These are phyloP conservation scores for Marasmarcha lunaedactyla DNA, from an alignment of 2,888 invertebrate species.

Conservation along the genomic window DNA sequence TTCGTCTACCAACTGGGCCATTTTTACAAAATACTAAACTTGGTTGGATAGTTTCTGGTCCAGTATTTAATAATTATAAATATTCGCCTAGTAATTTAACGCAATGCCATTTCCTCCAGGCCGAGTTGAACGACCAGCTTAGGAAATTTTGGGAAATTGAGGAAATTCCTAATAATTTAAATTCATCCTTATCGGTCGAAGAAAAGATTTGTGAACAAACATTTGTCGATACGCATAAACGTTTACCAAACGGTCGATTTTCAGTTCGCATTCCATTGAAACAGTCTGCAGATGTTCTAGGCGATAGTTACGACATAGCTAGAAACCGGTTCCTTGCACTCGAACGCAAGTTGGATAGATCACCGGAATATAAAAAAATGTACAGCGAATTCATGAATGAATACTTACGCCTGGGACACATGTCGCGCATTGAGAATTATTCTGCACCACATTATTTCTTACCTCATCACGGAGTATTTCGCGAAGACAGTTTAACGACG, in stretches of 20 bases:
- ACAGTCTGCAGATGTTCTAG: not conserved
- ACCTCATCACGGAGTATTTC: no score
- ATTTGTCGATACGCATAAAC: conserved; percentile 1
- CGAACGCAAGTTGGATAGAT: conserved; percentile 1
- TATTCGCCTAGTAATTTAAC: not conserved
- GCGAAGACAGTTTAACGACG: no score
- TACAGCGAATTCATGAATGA: no score
- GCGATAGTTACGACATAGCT: conserved; percentile 1
- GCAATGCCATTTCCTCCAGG: not conserved
- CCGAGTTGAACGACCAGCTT: not conserved
- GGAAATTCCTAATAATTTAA: not conserved
- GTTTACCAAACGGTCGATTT: not conserved
- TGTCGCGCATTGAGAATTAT: no score
- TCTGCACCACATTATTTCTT: no score
- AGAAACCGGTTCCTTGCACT: not conserved
- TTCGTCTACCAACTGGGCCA: conserved; percentile 8
- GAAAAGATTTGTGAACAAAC: not conserved
- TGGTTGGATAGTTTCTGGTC: conserved; percentile 1
- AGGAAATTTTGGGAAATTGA: conserved; percentile 1
- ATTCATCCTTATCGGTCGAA: not conserved
- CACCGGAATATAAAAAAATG: no score
- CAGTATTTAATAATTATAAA: not conserved
- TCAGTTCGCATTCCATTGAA: conserved; percentile 1
- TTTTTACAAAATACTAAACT: conserved; percentile 8
- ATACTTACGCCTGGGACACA: no score